phyloP scores from a whole-genome alignment of 2,888 invertebrate species.

The Zootermopsis nevadensis region DNA sequence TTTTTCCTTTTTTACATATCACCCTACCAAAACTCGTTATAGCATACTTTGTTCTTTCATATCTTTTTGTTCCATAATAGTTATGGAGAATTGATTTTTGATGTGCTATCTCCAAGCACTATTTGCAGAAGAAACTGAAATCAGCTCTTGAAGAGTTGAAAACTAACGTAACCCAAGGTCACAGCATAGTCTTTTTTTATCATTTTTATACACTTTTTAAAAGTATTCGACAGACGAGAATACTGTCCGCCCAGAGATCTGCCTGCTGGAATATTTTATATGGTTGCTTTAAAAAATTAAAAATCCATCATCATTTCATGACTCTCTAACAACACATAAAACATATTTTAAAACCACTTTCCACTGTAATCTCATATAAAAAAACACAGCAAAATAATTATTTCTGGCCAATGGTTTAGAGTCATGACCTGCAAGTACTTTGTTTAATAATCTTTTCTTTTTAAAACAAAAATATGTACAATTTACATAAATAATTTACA shows the following conservation, averaged over 20 bases:
- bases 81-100: conserved; percentile 46
- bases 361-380: conserved; percentile 49
- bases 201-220: conserved; percentile 47
- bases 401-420: conserved; percentile 50
- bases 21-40: conserved; percentile 51
- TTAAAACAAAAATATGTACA: conserved; percentile 54
- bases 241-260: conserved; percentile 45
- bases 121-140: conserved; percentile 32
- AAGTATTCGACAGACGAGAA: conserved; percentile 48
- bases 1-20: conserved; percentile 43
- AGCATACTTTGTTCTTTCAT: conserved; percentile 40
- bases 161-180: conserved; percentile 44
- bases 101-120: conserved; percentile 38
- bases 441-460: conserved; percentile 48
- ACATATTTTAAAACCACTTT: conserved; percentile 29
- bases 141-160: conserved; percentile 34
- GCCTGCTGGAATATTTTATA: conserved; percentile 36
- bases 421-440: conserved; percentile 51
- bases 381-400: conserved; percentile 50
- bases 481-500: conserved; percentile 55
- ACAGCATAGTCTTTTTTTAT: conserved; percentile 47
- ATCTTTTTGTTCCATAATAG: conserved; percentile 42
- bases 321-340: conserved; percentile 37
- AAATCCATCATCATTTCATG: conserved; percentile 19
- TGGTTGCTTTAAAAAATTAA: background rate